A percentile compares a stretch with the other conserved stretches of the same genome.
These are phyloP conservation scores for Ylistrum balloti DNA, from an alignment of 1,140 invertebrate genomes.

Conservation along the genomic window DNA sequence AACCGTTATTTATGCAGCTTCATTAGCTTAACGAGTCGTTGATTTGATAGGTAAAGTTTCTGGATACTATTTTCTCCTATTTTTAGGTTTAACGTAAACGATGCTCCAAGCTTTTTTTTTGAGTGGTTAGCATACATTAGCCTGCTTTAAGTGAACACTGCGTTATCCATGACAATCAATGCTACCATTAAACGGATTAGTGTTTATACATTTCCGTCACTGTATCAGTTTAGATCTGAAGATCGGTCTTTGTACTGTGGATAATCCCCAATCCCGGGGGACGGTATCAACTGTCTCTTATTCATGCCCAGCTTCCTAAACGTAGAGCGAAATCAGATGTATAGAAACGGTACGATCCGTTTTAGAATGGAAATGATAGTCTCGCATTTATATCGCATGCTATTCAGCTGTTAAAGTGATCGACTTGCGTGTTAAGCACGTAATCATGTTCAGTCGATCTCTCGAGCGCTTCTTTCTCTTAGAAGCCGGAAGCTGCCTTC, in stretches of 20 bases:
- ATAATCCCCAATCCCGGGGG: not conserved
- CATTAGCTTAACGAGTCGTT: no score
- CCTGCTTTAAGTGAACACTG: no score
- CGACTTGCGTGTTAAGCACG: not conserved
- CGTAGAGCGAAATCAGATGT: not conserved
- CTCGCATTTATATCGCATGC: not conserved
- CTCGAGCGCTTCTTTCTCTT: not conserved
- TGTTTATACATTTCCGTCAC: not conserved
- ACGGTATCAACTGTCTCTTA: not conserved
- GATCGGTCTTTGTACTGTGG: not conserved
- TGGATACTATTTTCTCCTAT: no score
- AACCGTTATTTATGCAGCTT: no score
- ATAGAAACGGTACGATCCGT: not conserved
- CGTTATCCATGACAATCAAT: not conserved
- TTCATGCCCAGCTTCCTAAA: not conserved
- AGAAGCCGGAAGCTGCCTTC: not conserved
- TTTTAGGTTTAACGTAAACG: no score
- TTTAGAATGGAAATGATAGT: not conserved
- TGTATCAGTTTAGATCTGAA: not conserved
- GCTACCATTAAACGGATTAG: not conserved
- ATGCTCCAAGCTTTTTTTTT: no score
- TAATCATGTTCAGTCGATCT: not conserved
- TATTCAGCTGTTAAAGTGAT: not conserved
- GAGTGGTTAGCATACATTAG: no score
- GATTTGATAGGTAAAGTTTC: no score